phyloP scores from a whole-genome alignment of 2,888 invertebrate genomes.

The Hirtodrosophila duncani region DNA sequence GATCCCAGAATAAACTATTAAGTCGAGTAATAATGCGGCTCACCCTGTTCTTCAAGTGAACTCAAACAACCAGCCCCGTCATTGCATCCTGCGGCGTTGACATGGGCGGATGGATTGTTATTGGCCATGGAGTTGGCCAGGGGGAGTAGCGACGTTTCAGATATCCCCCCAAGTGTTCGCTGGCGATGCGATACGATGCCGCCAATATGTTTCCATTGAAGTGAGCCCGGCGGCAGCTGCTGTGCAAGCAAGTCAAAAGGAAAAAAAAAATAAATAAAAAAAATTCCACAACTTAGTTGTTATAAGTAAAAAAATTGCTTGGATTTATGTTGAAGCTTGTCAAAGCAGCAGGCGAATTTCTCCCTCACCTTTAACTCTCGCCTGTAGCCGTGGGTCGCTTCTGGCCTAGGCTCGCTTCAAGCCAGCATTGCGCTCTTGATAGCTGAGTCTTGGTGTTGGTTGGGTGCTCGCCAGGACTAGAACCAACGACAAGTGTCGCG shows the following conservation, averaged over 20 bases:
- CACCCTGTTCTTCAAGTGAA: constrained; percentile 21
- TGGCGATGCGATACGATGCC: constrained; percentile 12
- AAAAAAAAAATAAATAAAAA: constrained; percentile 4
- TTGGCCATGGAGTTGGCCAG: not conserved
- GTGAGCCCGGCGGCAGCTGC: constrained; percentile 56
- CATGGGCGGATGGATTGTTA: constrained; percentile 12
- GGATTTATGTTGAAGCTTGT: constrained; percentile 62
- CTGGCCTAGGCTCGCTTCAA: constrained; percentile 24
- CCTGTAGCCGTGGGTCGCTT: constrained; percentile 20
- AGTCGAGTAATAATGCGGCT: too few relatives aligned
- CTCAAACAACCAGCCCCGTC: constrained; percentile 16
- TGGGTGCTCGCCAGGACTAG: not conserved
- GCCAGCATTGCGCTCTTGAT: constrained; percentile 25
- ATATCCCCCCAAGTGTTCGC: constrained; percentile 1
- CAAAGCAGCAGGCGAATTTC: constrained; percentile 44
- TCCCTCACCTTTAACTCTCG: constrained; percentile 9
- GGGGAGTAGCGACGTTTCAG: constrained; percentile 6
- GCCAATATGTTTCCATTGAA: constrained; percentile 66
- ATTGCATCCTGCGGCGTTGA: constrained; percentile 31
- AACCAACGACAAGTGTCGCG: constrained; percentile 23
- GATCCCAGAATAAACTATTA: too few relatives aligned
- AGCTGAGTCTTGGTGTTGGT: constrained; percentile 7
- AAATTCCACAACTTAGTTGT: constrained; percentile 50
- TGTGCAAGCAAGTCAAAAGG: constrained; percentile 26
- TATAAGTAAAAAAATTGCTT: constrained; percentile 59